Evolutionary conservation across 2,113 vertebrate genomes (phyloP).

Genomic region (Gallinago paraguaiae): DNA sequence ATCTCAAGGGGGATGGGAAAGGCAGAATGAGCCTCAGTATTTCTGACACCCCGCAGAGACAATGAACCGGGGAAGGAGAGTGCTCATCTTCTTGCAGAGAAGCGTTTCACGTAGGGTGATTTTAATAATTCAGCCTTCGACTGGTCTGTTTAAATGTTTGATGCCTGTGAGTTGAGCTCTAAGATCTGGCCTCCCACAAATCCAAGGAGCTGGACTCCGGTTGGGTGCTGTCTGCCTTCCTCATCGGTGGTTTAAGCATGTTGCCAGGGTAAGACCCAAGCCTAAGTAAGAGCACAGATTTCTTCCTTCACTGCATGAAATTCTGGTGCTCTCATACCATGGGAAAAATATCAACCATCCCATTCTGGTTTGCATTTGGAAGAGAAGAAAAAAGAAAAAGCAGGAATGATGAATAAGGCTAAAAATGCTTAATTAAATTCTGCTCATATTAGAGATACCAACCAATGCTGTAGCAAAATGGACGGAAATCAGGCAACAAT

Average conservation of each 20-base stretch:
- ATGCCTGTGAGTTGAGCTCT: conserved; percentile 35
- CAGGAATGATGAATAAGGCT: neutral
- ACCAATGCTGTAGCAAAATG: neutral
- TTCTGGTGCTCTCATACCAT: neutral
- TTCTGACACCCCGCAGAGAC: conserved; percentile 60
- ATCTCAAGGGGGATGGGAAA: conserved; percentile 49
- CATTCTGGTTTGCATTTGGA: neutral
- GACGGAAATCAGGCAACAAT: neutral
- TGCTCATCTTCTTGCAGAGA: conserved; percentile 17
- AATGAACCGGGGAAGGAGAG: conserved; percentile 21
- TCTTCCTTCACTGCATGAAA: neutral
- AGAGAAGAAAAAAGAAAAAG: neutral
- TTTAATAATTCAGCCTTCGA: conserved; percentile 64
- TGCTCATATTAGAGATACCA: neutral
- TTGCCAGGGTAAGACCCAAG: neutral
- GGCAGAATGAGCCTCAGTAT: conserved; percentile 49
- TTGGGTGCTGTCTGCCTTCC: neutral
- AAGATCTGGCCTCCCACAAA: neutral
- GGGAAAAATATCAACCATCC: neutral
- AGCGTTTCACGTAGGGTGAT: neutral
- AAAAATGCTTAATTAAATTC: neutral
- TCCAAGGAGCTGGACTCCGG: neutral
- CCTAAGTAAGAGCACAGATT: neutral
- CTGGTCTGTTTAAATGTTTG: conserved; percentile 61
- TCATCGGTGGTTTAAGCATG: neutral